phyloP scores from a whole-genome alignment of 2,113 vertebrate genomes.

The Sprattus sprattus region DNA sequence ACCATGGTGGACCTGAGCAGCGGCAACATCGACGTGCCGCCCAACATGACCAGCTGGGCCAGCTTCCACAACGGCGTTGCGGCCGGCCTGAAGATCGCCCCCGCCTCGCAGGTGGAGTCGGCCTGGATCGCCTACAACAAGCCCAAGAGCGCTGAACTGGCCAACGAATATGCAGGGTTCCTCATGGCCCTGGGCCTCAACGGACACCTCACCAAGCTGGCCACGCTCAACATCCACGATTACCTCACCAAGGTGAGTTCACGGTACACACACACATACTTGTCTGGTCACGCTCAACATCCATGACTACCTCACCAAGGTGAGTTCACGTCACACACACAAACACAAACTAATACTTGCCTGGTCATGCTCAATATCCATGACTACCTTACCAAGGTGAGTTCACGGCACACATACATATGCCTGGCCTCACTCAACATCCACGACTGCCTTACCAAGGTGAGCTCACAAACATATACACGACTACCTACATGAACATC shows the following conservation, averaged over 20 bases:
- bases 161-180: conserved; percentile 94
- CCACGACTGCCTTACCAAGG: too few relatives aligned
- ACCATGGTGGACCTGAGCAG: conserved; percentile 94
- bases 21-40: conserved; percentile 94
- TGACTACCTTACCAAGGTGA: too few relatives aligned
- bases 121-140: conserved; percentile 99
- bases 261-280: conserved; percentile 11
- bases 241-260: conserved; percentile 1
- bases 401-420: not conserved
- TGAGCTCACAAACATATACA: too few relatives aligned
- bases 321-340: conserved; percentile 19
- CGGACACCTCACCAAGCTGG: conserved; percentile 87
- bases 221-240: conserved; percentile 6
- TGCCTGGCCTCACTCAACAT: not conserved
- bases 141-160: conserved; percentile 89
- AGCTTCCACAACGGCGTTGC: conserved; percentile 97
- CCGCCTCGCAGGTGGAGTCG: conserved; percentile 93
- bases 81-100: conserved; percentile 92
- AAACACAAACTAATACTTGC: conserved; percentile 3
- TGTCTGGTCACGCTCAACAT: conserved; percentile 34
- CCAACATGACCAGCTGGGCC: conserved; percentile 97
- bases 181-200: conserved; percentile 97
- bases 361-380: not conserved
- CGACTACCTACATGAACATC: not conserved
- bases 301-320: conserved; percentile 10